phyloP scores from a whole-genome alignment of 2,113 vertebrate species.

The Spea bombifrons region DNA sequence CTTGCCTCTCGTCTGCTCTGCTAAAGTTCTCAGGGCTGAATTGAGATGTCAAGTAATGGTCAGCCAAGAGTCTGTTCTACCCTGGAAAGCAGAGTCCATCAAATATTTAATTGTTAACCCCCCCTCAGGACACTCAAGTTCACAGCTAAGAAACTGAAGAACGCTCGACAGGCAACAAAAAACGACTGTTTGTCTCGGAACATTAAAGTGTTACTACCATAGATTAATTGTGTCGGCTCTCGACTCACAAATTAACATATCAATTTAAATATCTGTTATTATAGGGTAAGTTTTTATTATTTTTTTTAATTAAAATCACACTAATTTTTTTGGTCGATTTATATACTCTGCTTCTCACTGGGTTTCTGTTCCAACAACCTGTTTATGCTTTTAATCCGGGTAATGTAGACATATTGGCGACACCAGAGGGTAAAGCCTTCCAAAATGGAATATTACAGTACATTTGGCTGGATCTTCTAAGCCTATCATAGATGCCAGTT shows the following conservation, averaged over 20 bases:
- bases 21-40: constrained; percentile 27
- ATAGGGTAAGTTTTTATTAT: no score
- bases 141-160: constrained; percentile 29
- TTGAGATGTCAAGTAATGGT: constrained; percentile 41
- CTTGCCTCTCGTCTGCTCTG: not conserved
- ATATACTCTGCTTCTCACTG: not conserved
- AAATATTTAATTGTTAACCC: constrained; percentile 44
- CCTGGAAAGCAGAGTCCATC: constrained; percentile 14
- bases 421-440: constrained; percentile 28
- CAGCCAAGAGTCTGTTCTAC: constrained; percentile 26
- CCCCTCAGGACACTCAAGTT: constrained; percentile 17
- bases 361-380: constrained; percentile 35
- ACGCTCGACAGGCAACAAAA: not conserved
- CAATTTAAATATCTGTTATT: constrained; percentile 11
- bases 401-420: constrained; percentile 44
- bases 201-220: not conserved
- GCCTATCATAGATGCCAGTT: constrained; percentile 36
- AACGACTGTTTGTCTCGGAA: constrained; percentile 21
- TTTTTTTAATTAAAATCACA: no score
- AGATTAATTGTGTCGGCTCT: not conserved
- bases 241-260: constrained; percentile 26
- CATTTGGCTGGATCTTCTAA: constrained; percentile 24
- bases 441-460: constrained; percentile 41
- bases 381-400: constrained; percentile 43
- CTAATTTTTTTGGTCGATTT: not conserved